Evolutionary conservation across 2,888 invertebrate species (phyloP), one percentile per base, ranked within the genome.

Genomic region (Melipona bicolor): DNA sequence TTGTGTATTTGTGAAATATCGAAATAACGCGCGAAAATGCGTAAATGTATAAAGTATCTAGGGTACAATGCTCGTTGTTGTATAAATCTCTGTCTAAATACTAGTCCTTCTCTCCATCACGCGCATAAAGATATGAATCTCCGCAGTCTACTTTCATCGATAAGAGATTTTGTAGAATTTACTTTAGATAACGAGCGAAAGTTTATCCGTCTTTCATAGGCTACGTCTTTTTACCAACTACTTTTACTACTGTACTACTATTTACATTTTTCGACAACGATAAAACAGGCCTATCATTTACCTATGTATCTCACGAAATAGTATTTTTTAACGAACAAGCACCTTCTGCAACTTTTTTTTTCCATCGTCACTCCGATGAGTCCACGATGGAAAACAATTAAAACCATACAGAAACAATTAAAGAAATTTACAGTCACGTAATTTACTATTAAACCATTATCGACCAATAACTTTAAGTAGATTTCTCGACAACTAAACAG

Each of bases 221-320:
- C n/a, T 54, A 6, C 27, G 27, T 43, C 21, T 69, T 61, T 50
- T 21, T 79, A 67, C 4, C 1, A n/a, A 67, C 17, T 54, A 52
- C 50, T 65, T 62, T 56, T 49, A 9, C 32, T 43, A 24, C 17
- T 21, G n/a, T 68, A 32, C 32, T 68, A 32, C 32, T 17, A 36
- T 27, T 67, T 9, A 21, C 15, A 43, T 24, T 49, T 24, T 54
- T 50, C 13, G 6, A 78, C 84, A 84, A 82, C 83, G 83, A 83
- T 17, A 1, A 15, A 52, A 59, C 78, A 36, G 84, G 84, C 83
- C 84, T 84, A 83, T 50, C 5, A 3, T 71, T 43, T 50, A 43
- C 49, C 6, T 27, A 19, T 43, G 36, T 36, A 2, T 69, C 9
- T 9, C 4, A 17, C 24, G 11, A 19, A 21, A 64, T 11, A 24